Percentiles rank a stretch among this genome's conserved stretches.
phyloP scores from a whole-genome alignment of 2,113 vertebrate genomes.

The Drymodes brunneopygia region DNA sequence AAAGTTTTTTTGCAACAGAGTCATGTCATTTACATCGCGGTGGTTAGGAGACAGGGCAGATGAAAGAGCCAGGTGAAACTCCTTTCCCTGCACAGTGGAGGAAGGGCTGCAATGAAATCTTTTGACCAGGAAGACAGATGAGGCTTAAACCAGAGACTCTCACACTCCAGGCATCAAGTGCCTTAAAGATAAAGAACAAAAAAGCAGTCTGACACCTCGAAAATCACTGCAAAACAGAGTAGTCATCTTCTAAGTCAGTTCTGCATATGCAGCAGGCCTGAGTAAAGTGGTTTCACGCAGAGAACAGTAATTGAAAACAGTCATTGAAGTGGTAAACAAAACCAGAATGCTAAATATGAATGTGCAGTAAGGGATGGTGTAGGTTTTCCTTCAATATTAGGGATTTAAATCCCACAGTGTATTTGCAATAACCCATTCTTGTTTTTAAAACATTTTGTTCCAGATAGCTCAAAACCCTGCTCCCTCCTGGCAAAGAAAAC shows the following conservation, averaged over 20 bases:
- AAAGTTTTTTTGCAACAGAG: background rate
- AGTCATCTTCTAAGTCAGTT: conserved; percentile 26
- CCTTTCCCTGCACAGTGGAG: background rate
- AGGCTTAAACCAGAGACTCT: background rate
- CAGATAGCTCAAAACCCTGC: conserved; percentile 13
- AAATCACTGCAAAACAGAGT: conserved; percentile 20
- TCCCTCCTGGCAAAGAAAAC: conserved; percentile 31
- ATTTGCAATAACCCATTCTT: conserved; percentile 31
- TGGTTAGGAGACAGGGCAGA: background rate
- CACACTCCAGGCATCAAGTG: background rate
- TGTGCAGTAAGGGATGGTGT: conserved; percentile 1
- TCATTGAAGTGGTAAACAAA: conserved; percentile 56
- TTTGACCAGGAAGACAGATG: background rate
- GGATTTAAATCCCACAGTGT: conserved; percentile 16
- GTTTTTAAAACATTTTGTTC: conserved; percentile 40
- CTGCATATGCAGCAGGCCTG: background rate
- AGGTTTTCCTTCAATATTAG: conserved; percentile 33
- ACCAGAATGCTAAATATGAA: conserved; percentile 28
- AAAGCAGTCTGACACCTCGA: background rate
- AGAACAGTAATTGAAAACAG: conserved; percentile 55
- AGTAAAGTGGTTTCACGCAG: conserved; percentile 40
- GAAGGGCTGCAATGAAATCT: background rate
- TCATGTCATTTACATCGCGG: background rate
- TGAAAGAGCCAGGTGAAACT: conserved; percentile 2
- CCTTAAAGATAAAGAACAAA: background rate